Evolutionary conservation across 2,888 invertebrate genomes (phyloP).

Genomic region (Hypomecis punctinalis): DNA sequence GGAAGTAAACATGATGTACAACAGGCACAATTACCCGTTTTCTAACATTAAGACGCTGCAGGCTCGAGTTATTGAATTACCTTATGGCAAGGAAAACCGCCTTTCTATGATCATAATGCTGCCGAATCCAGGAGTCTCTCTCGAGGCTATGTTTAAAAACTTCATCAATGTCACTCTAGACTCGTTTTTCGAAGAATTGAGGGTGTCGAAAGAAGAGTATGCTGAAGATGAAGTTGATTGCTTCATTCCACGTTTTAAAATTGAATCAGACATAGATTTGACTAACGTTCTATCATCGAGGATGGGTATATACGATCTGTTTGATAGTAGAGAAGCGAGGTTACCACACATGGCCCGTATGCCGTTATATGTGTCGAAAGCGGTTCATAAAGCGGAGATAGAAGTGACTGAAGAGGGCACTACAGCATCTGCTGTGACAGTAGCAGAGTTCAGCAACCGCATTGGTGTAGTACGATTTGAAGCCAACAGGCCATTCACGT

Average conservation of each 20-base stretch:
- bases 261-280: slow-evolving; percentile 84
- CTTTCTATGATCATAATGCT: slow-evolving; percentile 88
- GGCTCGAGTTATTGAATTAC: slow-evolving; percentile 87
- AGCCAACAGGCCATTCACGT: slow-evolving; percentile 88
- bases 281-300: slow-evolving; percentile 75
- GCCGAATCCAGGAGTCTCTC: slow-evolving; percentile 83
- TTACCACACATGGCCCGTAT: slow-evolving; percentile 78
- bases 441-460: slow-evolving; percentile 78
- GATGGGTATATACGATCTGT: slow-evolving; percentile 83
- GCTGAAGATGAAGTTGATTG: slow-evolving; percentile 87
- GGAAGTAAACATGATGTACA: slow-evolving; percentile 91
- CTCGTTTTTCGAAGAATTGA: slow-evolving; percentile 80
- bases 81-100: slow-evolving; percentile 85
- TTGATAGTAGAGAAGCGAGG: slow-evolving; percentile 69
- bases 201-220: slow-evolving; percentile 75
- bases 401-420: slow-evolving; percentile 91
- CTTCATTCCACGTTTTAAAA: slow-evolving; percentile 87
- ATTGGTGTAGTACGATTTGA: slow-evolving; percentile 84
- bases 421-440: slow-evolving; percentile 86
- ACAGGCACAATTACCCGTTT: slow-evolving; percentile 85
- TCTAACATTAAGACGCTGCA: slow-evolving; percentile 82
- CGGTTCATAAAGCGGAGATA: slow-evolving; percentile 89
- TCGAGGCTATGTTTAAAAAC: slow-evolving; percentile 81
- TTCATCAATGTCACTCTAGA: slow-evolving; percentile 76
- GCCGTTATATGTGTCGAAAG: slow-evolving; percentile 82